phyloP scores from a whole-genome alignment of 2,113 vertebrate species.

The Balaenoptera acutorostrata region DNA sequence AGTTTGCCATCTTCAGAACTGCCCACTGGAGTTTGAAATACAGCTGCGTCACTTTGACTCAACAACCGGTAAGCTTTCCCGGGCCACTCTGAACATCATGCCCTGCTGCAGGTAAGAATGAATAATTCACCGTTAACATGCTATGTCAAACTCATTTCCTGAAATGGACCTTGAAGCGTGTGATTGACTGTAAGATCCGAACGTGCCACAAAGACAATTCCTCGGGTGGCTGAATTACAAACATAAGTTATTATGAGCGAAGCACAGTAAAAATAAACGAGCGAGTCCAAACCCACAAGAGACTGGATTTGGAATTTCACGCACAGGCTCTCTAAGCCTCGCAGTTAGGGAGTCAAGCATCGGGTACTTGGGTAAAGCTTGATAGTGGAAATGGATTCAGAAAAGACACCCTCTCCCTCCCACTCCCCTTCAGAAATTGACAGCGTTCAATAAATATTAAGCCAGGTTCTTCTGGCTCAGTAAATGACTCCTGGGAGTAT shows the following conservation, averaged over 20 bases:
- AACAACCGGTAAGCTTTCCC: neutral
- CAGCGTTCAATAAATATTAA: conserved; percentile 33
- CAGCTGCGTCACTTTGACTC: conserved; percentile 43
- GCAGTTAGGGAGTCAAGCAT: neutral
- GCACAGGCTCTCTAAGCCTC: conserved; percentile 52
- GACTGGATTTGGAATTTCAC: conserved; percentile 24
- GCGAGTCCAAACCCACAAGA: neutral
- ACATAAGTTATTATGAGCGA: conserved; percentile 4
- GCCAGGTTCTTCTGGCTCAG: neutral
- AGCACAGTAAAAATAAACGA: conserved; percentile 42
- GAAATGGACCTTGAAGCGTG: conserved; percentile 41
- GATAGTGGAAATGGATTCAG: neutral
- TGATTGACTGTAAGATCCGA: conserved; percentile 16
- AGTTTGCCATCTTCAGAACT: conserved; percentile 51
- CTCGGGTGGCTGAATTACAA: conserved; percentile 48
- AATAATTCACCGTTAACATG: conserved; percentile 41
- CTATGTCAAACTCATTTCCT: conserved; percentile 31
- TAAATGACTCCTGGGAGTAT: neutral
- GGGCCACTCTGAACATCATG: neutral
- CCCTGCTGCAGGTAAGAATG: conserved; percentile 56
- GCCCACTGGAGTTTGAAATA: conserved; percentile 60
- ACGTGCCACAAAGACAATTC: conserved; percentile 38
- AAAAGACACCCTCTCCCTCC: neutral
- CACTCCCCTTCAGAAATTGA: neutral
- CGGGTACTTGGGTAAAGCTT: neutral